Evolutionary conservation across 2,888 invertebrate species (phyloP).

Genomic region (Physocephala rufipes): DNA sequence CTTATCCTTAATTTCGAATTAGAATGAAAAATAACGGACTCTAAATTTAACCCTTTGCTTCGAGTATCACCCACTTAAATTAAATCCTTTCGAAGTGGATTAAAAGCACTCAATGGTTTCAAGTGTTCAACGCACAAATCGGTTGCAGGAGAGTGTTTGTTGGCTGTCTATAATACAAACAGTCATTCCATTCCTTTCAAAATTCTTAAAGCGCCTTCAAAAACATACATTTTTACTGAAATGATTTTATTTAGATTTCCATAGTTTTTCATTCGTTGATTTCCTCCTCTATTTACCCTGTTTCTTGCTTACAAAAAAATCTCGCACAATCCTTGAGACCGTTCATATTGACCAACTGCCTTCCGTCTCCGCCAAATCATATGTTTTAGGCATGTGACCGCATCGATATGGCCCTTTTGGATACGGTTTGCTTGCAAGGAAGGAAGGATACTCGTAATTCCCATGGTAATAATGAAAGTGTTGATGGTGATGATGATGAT

Average conservation of each 20-base stretch:
- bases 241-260: not conserved
- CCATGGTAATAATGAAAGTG: not conserved
- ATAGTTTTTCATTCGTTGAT: not conserved
- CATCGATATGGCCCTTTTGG: not conserved
- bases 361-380: slow-evolving; percentile 21
- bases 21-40: not conserved
- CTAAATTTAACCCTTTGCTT: slow-evolving; percentile 15
- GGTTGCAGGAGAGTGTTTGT: not conserved
- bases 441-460: not conserved
- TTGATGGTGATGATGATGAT: slow-evolving; percentile 15
- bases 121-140: slow-evolving; percentile 23
- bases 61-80: slow-evolving; percentile 9
- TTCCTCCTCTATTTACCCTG: not conserved
- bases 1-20: no score
- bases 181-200: not conserved
- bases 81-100: slow-evolving; percentile 7
- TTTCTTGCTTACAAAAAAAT: not conserved
- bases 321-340: slow-evolving; percentile 23
- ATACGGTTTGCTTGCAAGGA: not conserved
- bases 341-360: slow-evolving; percentile 21
- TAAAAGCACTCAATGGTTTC: not conserved
- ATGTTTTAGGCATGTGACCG: slow-evolving; percentile 34
- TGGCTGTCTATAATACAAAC: not conserved
- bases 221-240: slow-evolving; percentile 23
- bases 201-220: slow-evolving; percentile 19